Evolutionary conservation across 2,113 vertebrate species (phyloP), one percentile per base, ranked within the genome.

Genomic region (Limnothrissa miodon): DNA sequence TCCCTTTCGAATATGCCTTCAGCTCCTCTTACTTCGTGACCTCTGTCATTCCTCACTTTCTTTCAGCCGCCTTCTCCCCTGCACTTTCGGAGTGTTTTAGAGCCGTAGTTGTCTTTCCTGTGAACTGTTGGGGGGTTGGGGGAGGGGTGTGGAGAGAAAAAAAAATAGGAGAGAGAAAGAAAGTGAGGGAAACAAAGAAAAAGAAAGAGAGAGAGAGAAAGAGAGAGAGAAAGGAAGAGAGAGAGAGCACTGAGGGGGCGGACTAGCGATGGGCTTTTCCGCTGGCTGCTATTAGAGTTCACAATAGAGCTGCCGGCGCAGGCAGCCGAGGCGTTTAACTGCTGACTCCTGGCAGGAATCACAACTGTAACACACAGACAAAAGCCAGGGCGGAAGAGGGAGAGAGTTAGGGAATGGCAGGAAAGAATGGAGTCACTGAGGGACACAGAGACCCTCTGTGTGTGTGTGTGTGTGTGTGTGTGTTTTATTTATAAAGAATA

Each of bases 311-410:
- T 29, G 33, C 10, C 15, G 5, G 66, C 13, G 29, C 29, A 36
- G 29, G 66, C 66, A 36, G 29, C 66, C 5, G 29, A 36, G 66
- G 66, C 66, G 25, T 36, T 74, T 33, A 66, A 74, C 66, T 74
- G 66, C 66, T 74, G 66, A 74, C 66, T 74, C 29, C 66, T 74
- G 33, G 66, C 66, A 70, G 66, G 29, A 33, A 70, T 70, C 29
- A 36, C 29, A 70, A 70, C 33, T 66, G 15, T 74, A 36, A 74
- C 66, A 74, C 66, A 74, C 59, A 33, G 66, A 74, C 66, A 33
- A 74, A 74, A 74, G 66, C 33, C 29, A 19, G 66, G 29, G 17
- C n/a, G 23, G 46, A 39, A 46, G 15, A 39, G 29, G 17, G 15
- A 39, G 66, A 78, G 23, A 48, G 44, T 51, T 17, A 51, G 25